Conservation (phyloP, 2,888 invertebrate genomes). For the Agriopis aurantiaria region DNA sequence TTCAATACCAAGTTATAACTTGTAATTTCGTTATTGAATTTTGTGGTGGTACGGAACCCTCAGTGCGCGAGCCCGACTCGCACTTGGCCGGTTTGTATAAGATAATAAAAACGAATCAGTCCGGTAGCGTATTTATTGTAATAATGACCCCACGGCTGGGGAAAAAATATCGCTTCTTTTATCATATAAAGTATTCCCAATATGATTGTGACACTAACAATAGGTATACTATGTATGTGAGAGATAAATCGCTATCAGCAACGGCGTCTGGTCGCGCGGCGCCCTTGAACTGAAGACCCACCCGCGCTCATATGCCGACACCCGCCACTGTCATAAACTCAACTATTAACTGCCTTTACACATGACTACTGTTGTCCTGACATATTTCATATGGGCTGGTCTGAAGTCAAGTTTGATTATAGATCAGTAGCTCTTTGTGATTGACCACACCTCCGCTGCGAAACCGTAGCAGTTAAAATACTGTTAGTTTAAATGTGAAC, state of each 20-base stretch:
- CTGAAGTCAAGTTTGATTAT: neutral
- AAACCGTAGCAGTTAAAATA: too few species aligned
- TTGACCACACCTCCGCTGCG: too few species aligned
- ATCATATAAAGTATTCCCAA: neutral
- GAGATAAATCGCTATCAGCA: conserved; percentile 8
- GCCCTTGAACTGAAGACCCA: conserved; percentile 25
- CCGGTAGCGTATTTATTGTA: too few species aligned
- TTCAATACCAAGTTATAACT: too few species aligned
- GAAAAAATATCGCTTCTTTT: neutral
- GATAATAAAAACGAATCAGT: neutral
- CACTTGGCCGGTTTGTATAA: too few species aligned
- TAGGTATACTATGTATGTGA: neutral
- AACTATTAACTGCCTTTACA: neutral
- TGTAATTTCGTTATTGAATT: too few species aligned
- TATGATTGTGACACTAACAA: neutral
- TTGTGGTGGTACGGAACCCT: too few species aligned
- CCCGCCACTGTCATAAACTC: conserved; percentile 1
- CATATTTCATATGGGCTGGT: neutral
- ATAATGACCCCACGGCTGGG: neutral
- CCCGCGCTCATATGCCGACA: neutral
- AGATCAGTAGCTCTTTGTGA: too few species aligned
- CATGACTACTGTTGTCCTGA: neutral
- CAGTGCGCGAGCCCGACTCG: too few species aligned
- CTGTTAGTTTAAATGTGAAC: too few species aligned
- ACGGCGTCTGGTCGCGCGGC: conserved; percentile 11